phyloP scores from a whole-genome alignment of 30 jellyfish, hydroid and myxozoan genomes.

The Hydractinia symbiolongicarpus region DNA sequence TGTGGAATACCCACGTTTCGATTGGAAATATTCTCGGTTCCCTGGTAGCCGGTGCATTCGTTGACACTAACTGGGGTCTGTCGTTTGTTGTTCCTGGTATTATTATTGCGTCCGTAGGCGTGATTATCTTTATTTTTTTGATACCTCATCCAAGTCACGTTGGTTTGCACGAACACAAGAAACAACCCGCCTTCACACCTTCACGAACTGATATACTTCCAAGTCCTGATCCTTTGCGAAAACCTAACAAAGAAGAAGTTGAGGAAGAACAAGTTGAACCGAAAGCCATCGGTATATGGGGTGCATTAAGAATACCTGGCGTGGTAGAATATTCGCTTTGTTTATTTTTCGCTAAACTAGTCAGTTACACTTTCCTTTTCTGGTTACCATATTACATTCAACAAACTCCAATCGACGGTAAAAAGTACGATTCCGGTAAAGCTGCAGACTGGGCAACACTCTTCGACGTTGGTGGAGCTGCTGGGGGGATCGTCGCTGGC shows the following conservation, averaged over 20 bases:
- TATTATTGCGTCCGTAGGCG: slow-evolving; percentile 53
- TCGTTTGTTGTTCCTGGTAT: slow-evolving; percentile 91
- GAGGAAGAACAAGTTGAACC: background rate
- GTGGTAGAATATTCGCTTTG: slow-evolving; percentile 86
- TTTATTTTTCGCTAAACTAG: slow-evolving; percentile 85
- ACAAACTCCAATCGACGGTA: slow-evolving; percentile 61
- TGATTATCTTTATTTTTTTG: slow-evolving; percentile 45
- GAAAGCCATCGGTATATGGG: slow-evolving; percentile 27
- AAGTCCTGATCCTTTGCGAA: slow-evolving; percentile 12
- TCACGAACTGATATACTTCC: background rate
- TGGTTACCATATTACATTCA: slow-evolving; percentile 86
- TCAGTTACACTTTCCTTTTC: slow-evolving; percentile 78
- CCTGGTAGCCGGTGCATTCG: slow-evolving; percentile 88
- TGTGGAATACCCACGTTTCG: slow-evolving; percentile 93
- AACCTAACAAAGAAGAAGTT: background rate
- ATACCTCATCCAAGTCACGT: slow-evolving; percentile 82
- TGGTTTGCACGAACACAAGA: slow-evolving; percentile 29
- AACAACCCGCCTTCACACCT: background rate
- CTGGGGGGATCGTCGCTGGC: slow-evolving; percentile 83
- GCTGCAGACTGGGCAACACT: slow-evolving; percentile 86
- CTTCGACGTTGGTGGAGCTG: slow-evolving; percentile 90
- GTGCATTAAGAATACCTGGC: slow-evolving; percentile 54
- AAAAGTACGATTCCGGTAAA: slow-evolving; percentile 25
- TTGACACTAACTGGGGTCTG: slow-evolving; percentile 83
- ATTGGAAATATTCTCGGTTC: slow-evolving; percentile 95